Base-by-base conservation (phyloP, 2,888 invertebrate species). In the Lasioglossum villosulum region DNA sequence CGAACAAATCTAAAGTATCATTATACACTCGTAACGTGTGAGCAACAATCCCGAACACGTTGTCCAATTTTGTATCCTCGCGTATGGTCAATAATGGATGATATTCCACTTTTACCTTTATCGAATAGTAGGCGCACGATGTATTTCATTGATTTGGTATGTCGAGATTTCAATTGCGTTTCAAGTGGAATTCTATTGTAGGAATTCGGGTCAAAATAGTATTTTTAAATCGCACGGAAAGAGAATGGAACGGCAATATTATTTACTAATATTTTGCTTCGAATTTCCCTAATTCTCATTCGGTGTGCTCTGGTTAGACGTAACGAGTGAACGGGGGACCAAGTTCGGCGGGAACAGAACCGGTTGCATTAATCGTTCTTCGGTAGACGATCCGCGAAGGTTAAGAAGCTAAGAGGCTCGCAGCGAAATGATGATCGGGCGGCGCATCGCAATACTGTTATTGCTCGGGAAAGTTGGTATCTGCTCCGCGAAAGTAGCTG, bases 361-460 rank as follows among this genome's bases (percentile, higher is more conserved):
- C 2, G 5, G 19, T 68, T 10, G 23, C 52, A 56, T 82, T 83
- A 70, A 84, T 83, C 56, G 77, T 52, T 45, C 5, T 30, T 23
- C 48, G 10, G 4, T 30, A 39, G 37, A 68, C 12, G 19, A 23
- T 48, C 19, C 37, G 48, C n/a, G 34, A 34, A 73, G 68, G 19
- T 37, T 39, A 37, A 74, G 73, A 70, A 45, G 56, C 73, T 59
- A 19, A 19, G 56, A 12, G 45, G 37, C 68, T n/a, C 3, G n/a
- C 37, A 23, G 82, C 52, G 56, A 16, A 30, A 74, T 59, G 83
- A 84, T 83, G 73, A 74, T 80, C 59, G 68, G 68, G 12, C 73
- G 42, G 19, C 27, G n/a, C 68, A 52, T 77, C 83, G 83, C 73
- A 52, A 77, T 83, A 78, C 77, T 70, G 78, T 84, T 84, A 83